These are phyloP conservation scores for Xenopus tropicalis DNA, from an alignment of 2,113 vertebrate genomes.

Conservation along the genomic window DNA sequence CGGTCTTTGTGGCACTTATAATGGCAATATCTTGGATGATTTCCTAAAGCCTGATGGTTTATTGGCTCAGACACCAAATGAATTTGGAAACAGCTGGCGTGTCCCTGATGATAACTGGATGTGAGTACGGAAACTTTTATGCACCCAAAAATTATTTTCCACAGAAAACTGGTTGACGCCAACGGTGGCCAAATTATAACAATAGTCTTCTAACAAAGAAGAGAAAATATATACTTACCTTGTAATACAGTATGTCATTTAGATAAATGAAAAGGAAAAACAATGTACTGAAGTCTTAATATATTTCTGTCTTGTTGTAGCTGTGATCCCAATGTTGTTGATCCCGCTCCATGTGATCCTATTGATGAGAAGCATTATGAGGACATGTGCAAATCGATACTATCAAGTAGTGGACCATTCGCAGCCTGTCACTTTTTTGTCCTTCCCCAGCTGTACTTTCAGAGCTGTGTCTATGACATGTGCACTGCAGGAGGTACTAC, in stretches of 20 bases:
- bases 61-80: slow-evolving; percentile 54
- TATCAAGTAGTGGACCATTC: slow-evolving; percentile 61
- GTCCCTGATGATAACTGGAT: slow-evolving; percentile 46
- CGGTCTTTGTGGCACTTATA: slow-evolving; percentile 72
- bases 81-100: slow-evolving; percentile 76
- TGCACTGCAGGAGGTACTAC: slow-evolving; percentile 60
- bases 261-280: no score
- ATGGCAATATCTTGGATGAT: slow-evolving; percentile 62
- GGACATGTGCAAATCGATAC: slow-evolving; percentile 51
- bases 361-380: slow-evolving; percentile 51
- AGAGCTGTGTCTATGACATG: slow-evolving; percentile 67
- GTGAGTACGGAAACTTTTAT: slow-evolving; percentile 52
- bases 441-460: slow-evolving; percentile 64
- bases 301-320: slow-evolving; percentile 36
- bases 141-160: no score
- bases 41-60: slow-evolving; percentile 61
- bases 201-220: no score
- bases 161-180: no score
- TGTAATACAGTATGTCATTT: no score
- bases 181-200: no score
- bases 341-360: slow-evolving; percentile 42
- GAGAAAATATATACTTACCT: no score
- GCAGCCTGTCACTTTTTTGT: slow-evolving; percentile 60
- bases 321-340: slow-evolving; percentile 44
- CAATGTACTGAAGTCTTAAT: no score